Evolutionary conservation across 2,113 vertebrate species (phyloP).

Genomic region (Trinectes maculatus): DNA sequence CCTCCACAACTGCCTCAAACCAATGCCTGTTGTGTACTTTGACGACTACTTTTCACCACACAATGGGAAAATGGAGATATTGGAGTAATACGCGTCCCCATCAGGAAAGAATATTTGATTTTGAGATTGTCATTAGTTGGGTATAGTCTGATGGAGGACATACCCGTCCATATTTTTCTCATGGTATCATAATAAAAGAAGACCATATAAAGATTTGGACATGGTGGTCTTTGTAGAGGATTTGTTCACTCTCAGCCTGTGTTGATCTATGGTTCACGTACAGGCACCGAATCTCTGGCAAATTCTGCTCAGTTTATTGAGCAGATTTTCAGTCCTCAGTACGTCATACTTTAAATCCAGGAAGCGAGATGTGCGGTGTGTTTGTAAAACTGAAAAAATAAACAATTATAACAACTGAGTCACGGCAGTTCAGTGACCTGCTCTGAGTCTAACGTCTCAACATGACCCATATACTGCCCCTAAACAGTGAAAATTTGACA

Average conservation of each 20-base stretch:
- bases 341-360: slow-evolving; percentile 31
- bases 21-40: not conserved
- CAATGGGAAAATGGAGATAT: not conserved
- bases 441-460: slow-evolving; percentile 12
- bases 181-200: not conserved
- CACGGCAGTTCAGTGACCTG: slow-evolving; percentile 25
- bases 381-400: too few relatives aligned
- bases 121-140: too few relatives aligned
- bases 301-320: slow-evolving; percentile 10
- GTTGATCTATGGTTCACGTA: not conserved
- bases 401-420: not conserved
- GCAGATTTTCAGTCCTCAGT: slow-evolving; percentile 13
- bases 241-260: slow-evolving; percentile 28
- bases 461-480: not conserved
- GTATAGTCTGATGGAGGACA: too few relatives aligned
- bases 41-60: not conserved
- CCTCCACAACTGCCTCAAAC: not conserved
- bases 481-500: slow-evolving; percentile 13
- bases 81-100: not conserved
- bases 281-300: slow-evolving; percentile 3
- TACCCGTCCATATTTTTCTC: too few relatives aligned
- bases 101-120: too few relatives aligned
- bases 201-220: not conserved
- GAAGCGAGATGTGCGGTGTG: too few relatives aligned
- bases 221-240: not conserved